Base-by-base conservation (phyloP, 1,140 invertebrate genomes). In the Dolichoris vasculosae region DNA sequence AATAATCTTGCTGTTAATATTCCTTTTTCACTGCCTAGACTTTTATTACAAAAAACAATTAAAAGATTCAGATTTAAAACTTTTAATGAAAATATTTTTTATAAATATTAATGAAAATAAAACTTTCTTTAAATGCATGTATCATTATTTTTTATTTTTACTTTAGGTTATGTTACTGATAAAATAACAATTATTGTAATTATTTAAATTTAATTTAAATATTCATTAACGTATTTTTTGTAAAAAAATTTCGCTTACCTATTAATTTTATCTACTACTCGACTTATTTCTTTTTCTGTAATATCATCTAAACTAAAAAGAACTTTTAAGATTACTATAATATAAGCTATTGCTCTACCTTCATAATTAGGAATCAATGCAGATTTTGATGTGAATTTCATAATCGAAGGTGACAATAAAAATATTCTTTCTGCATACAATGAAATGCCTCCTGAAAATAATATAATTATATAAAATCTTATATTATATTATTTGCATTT, bases 231-330 rank as follows among this genome's bases (percentile, higher is more conserved):
- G 59, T 77, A 77, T 35, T 78, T 35, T 2, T 26, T 78, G 2
- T 4, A 59, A 38, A 59, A 63, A 20, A 81, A 55, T 63, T 46
- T 71, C 69, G 51, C 87, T 85, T 90, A 93, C 88, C 82, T 88
- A 90, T 95, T 94, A 20, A 95, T 92, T 82, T 91, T 90, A 9
- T 91, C 89, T 0, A 94, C 93, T 48, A 94, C 92, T 59, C 92
- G 88, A 4, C 95, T 96, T 38, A 95, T 94, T 83, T 93, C 88
- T 59, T 92, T 91, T 90, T 96, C 96, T 2, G 95, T 95, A 17
- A 93, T 88, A 69, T 94, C 95, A 91, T 96, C 95, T 3, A 96
- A 88, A 4, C 94, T 94, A 88, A 95, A 95, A 7, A 96, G 87
- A 4, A 95, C 88, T 92, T 96, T 96, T 51, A 96, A 84, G 2